Percentiles rank a stretch among this genome's conserved stretches.
phyloP scores from a whole-genome alignment of 2,888 invertebrate species.

The Dynastes maya region DNA sequence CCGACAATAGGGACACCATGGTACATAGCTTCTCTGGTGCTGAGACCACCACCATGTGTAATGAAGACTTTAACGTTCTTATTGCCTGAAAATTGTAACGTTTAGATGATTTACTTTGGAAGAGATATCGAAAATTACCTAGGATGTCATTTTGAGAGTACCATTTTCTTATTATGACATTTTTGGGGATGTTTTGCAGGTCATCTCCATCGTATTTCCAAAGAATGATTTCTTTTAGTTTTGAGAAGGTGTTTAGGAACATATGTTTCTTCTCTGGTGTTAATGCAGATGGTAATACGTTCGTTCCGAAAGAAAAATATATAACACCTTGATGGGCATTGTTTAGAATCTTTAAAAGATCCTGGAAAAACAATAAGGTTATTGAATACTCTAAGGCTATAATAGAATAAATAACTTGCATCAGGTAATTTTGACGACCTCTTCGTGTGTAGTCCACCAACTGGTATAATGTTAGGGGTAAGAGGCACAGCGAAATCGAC shows the following conservation, averaged over 20 bases:
- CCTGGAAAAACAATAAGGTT: background rate
- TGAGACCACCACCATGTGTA: constrained; percentile 12
- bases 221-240: constrained; percentile 9
- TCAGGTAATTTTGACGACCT: constrained; percentile 60
- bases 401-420: constrained; percentile 54
- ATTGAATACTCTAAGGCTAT: too few species aligned
- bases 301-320: constrained; percentile 61
- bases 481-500: constrained; percentile 62
- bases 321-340: constrained; percentile 63
- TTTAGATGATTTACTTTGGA: background rate
- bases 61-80: constrained; percentile 25
- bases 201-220: constrained; percentile 65
- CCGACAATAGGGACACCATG: constrained; percentile 26
- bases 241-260: constrained; percentile 60
- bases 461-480: constrained; percentile 65
- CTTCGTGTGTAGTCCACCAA: constrained; percentile 65
- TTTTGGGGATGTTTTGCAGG: constrained; percentile 61
- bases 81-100: background rate
- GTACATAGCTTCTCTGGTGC: constrained; percentile 19
- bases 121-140: constrained; percentile 47
- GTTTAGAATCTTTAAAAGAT: constrained; percentile 57
- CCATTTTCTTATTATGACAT: constrained; percentile 66
- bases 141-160: constrained; percentile 67
- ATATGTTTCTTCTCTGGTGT: constrained; percentile 55
- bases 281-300: constrained; percentile 60